These are phyloP conservation scores for Odontamblyopus lacepedii DNA, from an alignment of 2,797 vertebrate genomes.

Conservation along the genomic window DNA sequence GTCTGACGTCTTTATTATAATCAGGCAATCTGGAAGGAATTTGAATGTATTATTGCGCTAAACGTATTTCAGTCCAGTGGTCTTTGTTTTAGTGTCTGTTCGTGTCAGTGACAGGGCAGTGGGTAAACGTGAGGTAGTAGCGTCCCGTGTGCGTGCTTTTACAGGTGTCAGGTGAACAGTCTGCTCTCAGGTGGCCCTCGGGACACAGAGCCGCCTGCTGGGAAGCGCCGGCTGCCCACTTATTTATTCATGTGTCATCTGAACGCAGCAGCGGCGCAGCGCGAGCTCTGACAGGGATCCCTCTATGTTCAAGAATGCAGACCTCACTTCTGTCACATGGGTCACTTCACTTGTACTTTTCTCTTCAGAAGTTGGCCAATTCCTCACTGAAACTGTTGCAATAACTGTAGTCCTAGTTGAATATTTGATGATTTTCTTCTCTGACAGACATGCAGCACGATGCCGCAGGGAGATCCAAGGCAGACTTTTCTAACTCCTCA, in stretches of 20 bases:
- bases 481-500: constrained; percentile 1
- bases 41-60: constrained; percentile 6
- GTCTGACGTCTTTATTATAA: background rate
- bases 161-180: constrained; percentile 65
- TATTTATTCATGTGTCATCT: constrained; percentile 78
- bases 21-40: background rate
- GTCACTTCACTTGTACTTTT: background rate
- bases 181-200: constrained; percentile 66
- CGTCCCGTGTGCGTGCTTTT: constrained; percentile 16
- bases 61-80: constrained; percentile 27
- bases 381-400: background rate
- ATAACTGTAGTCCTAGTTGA: background rate
- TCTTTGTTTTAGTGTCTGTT: background rate
- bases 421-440: constrained; percentile 9
- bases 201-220: constrained; percentile 56
- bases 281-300: constrained; percentile 29
- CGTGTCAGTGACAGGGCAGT: constrained; percentile 2
- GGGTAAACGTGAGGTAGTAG: constrained; percentile 4
- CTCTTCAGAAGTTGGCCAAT: background rate
- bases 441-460: constrained; percentile 5
- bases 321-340: background rate
- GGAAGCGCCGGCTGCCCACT: constrained; percentile 56
- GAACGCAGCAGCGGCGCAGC: constrained; percentile 56
- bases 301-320: constrained; percentile 4
- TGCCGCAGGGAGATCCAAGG: background rate